Percentiles rank a stretch among this genome's conserved stretches.
Conservation (phyloP, 2,797 vertebrate genomes). For the Danio kyathit region DNA sequence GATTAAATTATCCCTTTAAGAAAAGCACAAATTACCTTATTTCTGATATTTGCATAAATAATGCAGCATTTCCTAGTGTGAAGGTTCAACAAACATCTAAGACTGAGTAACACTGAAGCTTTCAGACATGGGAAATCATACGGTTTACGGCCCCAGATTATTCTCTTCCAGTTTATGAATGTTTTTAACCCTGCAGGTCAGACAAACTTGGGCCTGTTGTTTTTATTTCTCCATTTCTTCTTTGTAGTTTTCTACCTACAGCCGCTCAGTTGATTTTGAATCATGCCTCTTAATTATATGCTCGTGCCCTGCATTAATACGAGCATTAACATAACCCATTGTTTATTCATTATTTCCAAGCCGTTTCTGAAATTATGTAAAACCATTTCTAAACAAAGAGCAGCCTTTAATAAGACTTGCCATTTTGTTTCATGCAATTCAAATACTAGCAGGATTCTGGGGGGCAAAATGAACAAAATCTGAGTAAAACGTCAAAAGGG, state of each 20-base stretch:
- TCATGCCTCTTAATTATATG: constrained; percentile 80
- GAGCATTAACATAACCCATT: constrained; percentile 83
- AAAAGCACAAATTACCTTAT: neutral
- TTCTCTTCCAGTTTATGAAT: constrained; percentile 13
- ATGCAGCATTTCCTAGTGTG: neutral
- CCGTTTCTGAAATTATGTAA: constrained; percentile 83
- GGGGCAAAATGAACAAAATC: constrained; percentile 80
- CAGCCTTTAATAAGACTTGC: constrained; percentile 83
- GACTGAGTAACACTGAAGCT: neutral
- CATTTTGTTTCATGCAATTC: constrained; percentile 86
- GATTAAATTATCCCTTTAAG: neutral
- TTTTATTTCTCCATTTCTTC: constrained; percentile 39
- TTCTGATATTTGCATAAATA: neutral
- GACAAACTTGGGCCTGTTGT: constrained; percentile 16
- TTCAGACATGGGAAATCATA: constrained; percentile 12
- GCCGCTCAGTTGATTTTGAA: constrained; percentile 60
- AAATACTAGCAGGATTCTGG: constrained; percentile 77
- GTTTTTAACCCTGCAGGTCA: constrained; percentile 18
- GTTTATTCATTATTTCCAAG: constrained; percentile 87
- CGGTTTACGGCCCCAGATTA: constrained; percentile 18
- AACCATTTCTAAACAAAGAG: constrained; percentile 83
- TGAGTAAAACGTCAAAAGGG: constrained; percentile 59
- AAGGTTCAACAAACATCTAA: neutral
- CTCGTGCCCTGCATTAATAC: constrained; percentile 82
- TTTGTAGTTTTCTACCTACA: neutral